Percentiles rank a stretch among this genome's conserved stretches.
Evolutionary conservation across 1,140 invertebrate species (phyloP).

Genomic region (Araneus ventricosus): DNA sequence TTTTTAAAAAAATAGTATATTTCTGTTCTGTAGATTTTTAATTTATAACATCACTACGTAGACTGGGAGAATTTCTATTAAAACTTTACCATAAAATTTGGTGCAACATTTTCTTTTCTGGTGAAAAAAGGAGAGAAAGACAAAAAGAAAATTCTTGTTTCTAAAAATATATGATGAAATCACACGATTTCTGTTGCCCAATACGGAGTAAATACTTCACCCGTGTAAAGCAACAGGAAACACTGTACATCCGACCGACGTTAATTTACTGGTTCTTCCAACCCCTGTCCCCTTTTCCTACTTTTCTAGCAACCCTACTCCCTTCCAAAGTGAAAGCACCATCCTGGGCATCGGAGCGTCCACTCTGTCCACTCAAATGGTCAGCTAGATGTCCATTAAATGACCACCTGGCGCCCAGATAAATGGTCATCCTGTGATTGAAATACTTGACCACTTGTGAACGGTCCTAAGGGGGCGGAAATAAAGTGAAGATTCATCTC

Average conservation of each 20-base stretch:
- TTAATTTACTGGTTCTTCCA: not conserved
- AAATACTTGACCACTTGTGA: conserved; percentile 49
- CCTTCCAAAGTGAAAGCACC: conserved; percentile 17
- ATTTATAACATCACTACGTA: too few species aligned
- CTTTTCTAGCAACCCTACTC: not conserved
- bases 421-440: conserved; percentile 69
- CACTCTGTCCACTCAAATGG: conserved; percentile 47
- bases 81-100: too few species aligned
- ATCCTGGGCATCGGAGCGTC: conserved; percentile 36
- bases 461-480: not conserved
- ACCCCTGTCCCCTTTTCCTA: not conserved
- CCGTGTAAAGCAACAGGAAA: not conserved
- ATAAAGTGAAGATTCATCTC: conserved; percentile 16
- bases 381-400: conserved; percentile 70
- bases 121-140: too few species aligned
- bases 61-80: too few species aligned
- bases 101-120: too few species aligned
- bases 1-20: too few species aligned
- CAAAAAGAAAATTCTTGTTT: too few species aligned
- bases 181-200: not conserved
- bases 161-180: too few species aligned
- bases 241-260: not conserved
- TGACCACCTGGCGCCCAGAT: conserved; percentile 68
- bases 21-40: too few species aligned
- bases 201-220: not conserved